Base-by-base conservation (phyloP, 2,888 invertebrate genomes). In the Chloroclystis v-ata region DNA sequence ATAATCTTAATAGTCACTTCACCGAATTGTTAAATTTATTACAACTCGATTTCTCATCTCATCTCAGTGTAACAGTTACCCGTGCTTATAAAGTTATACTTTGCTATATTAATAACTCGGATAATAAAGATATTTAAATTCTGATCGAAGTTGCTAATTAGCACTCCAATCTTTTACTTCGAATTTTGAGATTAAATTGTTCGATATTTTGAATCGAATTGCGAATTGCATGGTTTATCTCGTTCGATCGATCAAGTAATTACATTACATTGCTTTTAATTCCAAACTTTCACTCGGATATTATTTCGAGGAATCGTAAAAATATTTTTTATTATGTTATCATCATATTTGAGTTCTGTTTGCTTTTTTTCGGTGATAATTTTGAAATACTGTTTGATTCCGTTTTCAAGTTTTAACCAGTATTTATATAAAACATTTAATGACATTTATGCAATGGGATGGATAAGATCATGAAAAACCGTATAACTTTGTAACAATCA, bases 171-270 rank as follows among this genome's bases (percentile, higher is more conserved):
- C 20, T 30, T 37, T 41, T 12, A 24, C 37, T 43, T 14, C 28
- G 9, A 33, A 40, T 45, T 38, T 41, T 25, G 11, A 39, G 44
- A 54, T 54, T 44, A 38, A 45, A 46, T 43, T 33, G 8, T 12
- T 28, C 14, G 32, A 43, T 52, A 39, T 50, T 35, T 49, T 47
- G n/a, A n/a, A 52, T 52, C 28, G 49, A 24, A 38, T 42, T 46
- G 16, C 48, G 42, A 48, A 44, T 44, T 51, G 44, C 52, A 37
- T 10, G 13, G 30, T 41, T 32, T 46, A 49, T 57, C 54, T 57
- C 55, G 29, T 37, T 28, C 51, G 33, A 55, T 57, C 55, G 51
- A 57, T 57, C 57, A 57, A 47, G 28, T 47, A 42, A 47, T 51
- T 51, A 47, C 49, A 47, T 40, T 54, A 40, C 29, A 48, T 54